Base-by-base conservation (phyloP, 1,140 invertebrate species). In the Orius insidiosus region DNA sequence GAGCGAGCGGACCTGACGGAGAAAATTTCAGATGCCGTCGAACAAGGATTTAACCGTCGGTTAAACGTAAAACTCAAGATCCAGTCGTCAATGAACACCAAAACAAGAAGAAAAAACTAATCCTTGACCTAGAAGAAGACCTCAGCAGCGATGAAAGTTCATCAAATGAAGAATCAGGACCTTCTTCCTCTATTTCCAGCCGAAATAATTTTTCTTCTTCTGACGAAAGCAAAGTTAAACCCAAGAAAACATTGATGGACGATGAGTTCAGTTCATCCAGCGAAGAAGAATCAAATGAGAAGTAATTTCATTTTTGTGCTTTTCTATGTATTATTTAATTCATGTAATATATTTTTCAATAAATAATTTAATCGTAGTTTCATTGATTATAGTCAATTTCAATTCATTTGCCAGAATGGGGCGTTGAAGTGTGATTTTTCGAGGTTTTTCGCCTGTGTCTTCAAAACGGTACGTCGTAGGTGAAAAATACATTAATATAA, bases 21-120 rank as follows among this genome's bases (percentile, higher is more conserved):
- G 53, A 75, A 77, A 50, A 71, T 90, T 0, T 76, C 74, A 53
- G 78, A 85, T 60, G 84, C 90, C 6, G 70, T 94, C 0, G 75
- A 82, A 54, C 72, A 81, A 60, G 85, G 85, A n/a, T 70, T 74
- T 48, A 46, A 33, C 15, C n/a, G 36, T 18, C 30, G 36, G 13
- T 15, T 1, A 45, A 36, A 35, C 16, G 16, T 15, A 41, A 37
- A 34, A 33, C 33, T 18, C 11, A 33, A 49, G 45, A 46, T 11
- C 31, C 31, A 11, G 44, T 24, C 24, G 24, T 24, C 24, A 7
- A 3, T 4, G 24, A 4, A 24, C n/a, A 24, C 24, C 24, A 48
- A 19, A 50, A n/a, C n/a, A n/a, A n/a, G n/a, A 53, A 49, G 35
- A 50, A 44, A 19, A 35, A 51, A 11, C 42, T 47, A 40, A 44